Evolutionary conservation across 2,888 invertebrate species (phyloP).

Genomic region (Venusia cambrica): DNA sequence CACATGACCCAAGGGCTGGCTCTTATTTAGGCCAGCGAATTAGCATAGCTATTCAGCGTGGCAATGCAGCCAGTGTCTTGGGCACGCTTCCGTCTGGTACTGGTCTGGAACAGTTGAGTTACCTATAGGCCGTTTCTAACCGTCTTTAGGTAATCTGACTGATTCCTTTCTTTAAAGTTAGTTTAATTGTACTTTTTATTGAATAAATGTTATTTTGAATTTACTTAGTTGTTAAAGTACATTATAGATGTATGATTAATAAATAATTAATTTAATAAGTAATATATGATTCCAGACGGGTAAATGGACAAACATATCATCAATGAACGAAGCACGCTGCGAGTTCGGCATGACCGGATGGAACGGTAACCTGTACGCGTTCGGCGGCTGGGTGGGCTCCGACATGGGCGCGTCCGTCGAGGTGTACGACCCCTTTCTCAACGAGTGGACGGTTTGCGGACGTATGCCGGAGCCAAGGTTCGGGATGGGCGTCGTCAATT

Average conservation of each 20-base stretch:
- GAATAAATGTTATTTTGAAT: too few relatives aligned
- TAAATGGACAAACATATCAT: constrained; percentile 83
- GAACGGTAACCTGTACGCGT: constrained; percentile 90
- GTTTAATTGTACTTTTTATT: constrained; percentile 3
- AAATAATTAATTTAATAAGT: background rate
- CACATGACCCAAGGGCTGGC: too few relatives aligned
- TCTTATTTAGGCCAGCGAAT: too few relatives aligned
- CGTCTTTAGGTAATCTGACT: too few relatives aligned
- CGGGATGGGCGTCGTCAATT: constrained; percentile 94
- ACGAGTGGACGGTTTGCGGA: constrained; percentile 89
- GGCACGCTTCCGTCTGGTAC: too few relatives aligned
- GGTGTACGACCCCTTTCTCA: constrained; percentile 89
- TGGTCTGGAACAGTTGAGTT: too few relatives aligned
- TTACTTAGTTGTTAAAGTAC: too few relatives aligned
- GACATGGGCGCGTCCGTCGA: constrained; percentile 95
- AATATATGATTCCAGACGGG: constrained; percentile 58
- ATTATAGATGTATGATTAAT: too few relatives aligned
- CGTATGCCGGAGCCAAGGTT: constrained; percentile 92
- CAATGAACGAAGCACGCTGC: constrained; percentile 92
- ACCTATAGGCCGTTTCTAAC: too few relatives aligned
- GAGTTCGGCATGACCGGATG: constrained; percentile 94
- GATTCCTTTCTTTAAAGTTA: too few relatives aligned
- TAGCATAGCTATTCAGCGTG: too few relatives aligned
- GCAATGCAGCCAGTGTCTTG: too few relatives aligned
- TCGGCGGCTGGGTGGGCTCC: constrained; percentile 96